Conservation (phyloP, 2,888 invertebrate genomes). For the Spodoptera littoralis region DNA sequence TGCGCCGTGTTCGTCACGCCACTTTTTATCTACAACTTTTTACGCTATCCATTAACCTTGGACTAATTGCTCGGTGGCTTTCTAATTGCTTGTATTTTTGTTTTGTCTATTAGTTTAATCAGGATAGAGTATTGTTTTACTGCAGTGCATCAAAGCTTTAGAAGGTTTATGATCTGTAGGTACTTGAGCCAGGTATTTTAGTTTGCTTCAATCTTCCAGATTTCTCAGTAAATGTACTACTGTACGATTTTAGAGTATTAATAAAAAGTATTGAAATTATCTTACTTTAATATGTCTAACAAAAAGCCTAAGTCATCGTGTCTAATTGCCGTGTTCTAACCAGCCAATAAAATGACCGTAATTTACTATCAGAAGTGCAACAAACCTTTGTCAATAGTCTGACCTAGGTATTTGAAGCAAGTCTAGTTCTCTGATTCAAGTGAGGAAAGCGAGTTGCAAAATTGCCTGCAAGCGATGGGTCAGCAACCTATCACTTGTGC, state of each 20-base stretch:
- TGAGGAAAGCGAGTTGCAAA: conserved; percentile 48
- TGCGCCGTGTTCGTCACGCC: conserved; percentile 72
- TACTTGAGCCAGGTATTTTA: too few relatives aligned
- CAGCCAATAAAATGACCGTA: too few relatives aligned
- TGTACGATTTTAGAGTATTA: too few relatives aligned
- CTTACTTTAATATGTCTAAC: too few relatives aligned
- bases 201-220: too few relatives aligned
- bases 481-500: conserved; percentile 35
- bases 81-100: conserved; percentile 63
- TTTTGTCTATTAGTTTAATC: conserved; percentile 40
- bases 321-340: too few relatives aligned
- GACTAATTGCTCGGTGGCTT: conserved; percentile 75
- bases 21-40: conserved; percentile 74
- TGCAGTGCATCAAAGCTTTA: too few relatives aligned
- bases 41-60: conserved; percentile 76
- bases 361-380: conserved; percentile 6
- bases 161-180: too few relatives aligned
- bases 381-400: conserved; percentile 29
- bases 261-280: too few relatives aligned
- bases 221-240: too few relatives aligned
- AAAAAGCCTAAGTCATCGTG: too few relatives aligned
- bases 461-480: conserved; percentile 54
- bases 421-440: conserved; percentile 27
- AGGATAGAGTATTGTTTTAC: conserved; percentile 23
- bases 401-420: conserved; percentile 34